These are phyloP conservation scores for Plebejus melissa DNA, from an alignment of 2,888 invertebrate genomes.

Conservation along the genomic window DNA sequence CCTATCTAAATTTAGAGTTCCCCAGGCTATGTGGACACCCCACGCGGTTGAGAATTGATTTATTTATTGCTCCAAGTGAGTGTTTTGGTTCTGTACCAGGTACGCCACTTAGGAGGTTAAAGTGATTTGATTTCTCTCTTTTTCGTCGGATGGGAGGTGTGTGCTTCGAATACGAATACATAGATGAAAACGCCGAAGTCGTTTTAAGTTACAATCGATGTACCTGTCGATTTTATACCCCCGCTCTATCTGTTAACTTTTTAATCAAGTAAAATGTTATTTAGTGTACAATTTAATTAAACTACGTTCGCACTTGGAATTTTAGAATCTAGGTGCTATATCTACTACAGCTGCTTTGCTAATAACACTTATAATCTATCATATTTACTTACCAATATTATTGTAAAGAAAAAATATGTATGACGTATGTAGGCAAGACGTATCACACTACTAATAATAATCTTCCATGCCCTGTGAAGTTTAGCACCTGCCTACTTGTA, in stretches of 20 bases:
- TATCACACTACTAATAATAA: background rate
- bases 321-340: background rate
- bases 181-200: conserved; percentile 12
- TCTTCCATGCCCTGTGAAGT: background rate
- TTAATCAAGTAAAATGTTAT: conserved; percentile 11
- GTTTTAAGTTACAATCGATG: conserved; percentile 22
- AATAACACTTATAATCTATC: background rate
- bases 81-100: conserved; percentile 51
- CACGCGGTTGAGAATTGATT: conserved; percentile 64
- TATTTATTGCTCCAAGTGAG: conserved; percentile 57
- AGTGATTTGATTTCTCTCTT: conserved; percentile 45
- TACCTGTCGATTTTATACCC: conserved; percentile 23
- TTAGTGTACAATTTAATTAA: background rate
- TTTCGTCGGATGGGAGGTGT: conserved; percentile 29
- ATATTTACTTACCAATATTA: background rate
- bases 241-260: conserved; percentile 4
- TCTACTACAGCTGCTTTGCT: background rate
- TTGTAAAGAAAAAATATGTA: background rate
- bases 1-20: conserved; percentile 63
- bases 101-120: conserved; percentile 51
- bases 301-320: background rate
- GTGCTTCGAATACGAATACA: conserved; percentile 22
- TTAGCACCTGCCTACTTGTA: background rate
- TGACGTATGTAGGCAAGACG: background rate
- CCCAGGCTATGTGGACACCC: conserved; percentile 65